These are phyloP conservation scores for Pica pica DNA, from an alignment of 2,113 vertebrate species.

Conservation along the genomic window DNA sequence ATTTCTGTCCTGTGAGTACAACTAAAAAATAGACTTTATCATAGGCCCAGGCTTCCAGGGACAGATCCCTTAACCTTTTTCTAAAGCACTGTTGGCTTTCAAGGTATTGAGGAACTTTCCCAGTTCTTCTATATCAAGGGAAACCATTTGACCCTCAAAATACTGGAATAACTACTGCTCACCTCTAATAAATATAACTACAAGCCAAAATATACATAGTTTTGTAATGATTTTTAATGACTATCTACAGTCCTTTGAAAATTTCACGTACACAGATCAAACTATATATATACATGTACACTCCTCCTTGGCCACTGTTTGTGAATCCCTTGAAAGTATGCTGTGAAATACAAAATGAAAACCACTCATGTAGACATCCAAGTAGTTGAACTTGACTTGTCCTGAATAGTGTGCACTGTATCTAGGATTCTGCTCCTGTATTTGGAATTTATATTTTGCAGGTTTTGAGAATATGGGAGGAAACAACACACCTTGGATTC, in stretches of 20 bases:
- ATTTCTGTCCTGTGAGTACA: background rate
- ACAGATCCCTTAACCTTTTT: background rate
- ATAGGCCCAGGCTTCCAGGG: background rate
- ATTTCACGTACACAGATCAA: background rate
- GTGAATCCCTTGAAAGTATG: background rate
- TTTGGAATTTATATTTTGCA: background rate
- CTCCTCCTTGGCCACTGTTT: background rate
- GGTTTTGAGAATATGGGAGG: background rate
- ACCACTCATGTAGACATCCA: background rate
- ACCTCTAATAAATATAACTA: background rate
- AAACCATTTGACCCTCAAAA: background rate
- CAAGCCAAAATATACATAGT: background rate
- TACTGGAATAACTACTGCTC: background rate
- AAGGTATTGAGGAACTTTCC: background rate
- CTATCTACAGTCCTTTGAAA: background rate
- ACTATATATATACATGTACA: too few relatives aligned
- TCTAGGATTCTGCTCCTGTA: background rate
- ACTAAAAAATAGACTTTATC: background rate
- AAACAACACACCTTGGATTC: background rate
- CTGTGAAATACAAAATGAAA: background rate
- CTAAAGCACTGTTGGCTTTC: background rate
- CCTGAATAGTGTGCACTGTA: background rate
- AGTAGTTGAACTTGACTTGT: fast-evolving
- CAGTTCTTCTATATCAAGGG: background rate
- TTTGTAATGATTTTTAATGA: background rate